Conservation (phyloP, 2,888 invertebrate species). For the Tromatobia lineatoria region DNA sequence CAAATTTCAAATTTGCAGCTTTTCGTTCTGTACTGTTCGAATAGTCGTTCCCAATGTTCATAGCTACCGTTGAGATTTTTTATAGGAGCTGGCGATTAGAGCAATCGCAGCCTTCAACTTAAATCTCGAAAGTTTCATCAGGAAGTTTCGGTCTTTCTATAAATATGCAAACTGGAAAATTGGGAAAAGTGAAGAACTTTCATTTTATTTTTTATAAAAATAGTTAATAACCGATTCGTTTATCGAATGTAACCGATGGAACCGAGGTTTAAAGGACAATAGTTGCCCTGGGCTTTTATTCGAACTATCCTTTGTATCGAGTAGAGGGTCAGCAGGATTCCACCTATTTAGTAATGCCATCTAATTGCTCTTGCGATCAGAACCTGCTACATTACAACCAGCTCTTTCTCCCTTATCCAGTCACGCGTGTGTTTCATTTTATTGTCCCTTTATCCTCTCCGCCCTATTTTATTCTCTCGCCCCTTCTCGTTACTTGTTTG, state of each 20-base stretch:
- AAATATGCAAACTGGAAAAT: not conserved
- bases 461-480: conserved; percentile 30
- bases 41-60: too few species aligned
- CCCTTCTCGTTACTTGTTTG: conserved; percentile 73
- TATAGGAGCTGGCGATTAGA: too few species aligned
- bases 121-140: not conserved
- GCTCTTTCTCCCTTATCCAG: conserved; percentile 64
- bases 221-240: not conserved
- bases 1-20: not conserved
- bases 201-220: not conserved
- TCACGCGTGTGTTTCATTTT: conserved; percentile 80
- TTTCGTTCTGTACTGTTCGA: not conserved
- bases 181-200: not conserved
- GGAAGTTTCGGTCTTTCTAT: not conserved
- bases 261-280: not conserved
- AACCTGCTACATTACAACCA: conserved; percentile 67
- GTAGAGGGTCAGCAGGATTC: conserved; percentile 31
- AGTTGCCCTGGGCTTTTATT: not conserved
- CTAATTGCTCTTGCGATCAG: conserved; percentile 78
- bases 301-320: not conserved
- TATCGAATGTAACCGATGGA: not conserved
- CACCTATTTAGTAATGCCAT: conserved; percentile 73
- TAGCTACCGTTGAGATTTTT: too few species aligned
- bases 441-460: conserved; percentile 63
- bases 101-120: not conserved